phyloP scores from a whole-genome alignment of 2,113 vertebrate genomes.

The Pan paniscus region DNA sequence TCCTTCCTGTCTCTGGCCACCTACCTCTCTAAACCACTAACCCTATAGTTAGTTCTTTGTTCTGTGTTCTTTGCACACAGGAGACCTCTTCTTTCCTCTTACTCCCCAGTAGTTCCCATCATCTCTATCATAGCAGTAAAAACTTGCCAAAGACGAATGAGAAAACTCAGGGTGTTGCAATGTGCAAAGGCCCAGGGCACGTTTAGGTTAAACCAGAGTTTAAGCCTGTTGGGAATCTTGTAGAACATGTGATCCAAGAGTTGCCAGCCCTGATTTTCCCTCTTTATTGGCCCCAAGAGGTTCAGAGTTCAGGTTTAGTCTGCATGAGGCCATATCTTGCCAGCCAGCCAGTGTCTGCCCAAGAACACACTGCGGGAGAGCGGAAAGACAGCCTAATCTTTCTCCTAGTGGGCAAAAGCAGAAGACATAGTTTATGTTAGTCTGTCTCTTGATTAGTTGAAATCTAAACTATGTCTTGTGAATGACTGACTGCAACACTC shows the following conservation, averaged over 20 bases:
- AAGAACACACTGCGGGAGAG: neutral
- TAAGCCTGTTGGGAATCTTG: neutral
- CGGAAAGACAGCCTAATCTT: neutral
- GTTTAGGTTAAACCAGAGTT: neutral
- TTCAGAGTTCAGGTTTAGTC: conserved; percentile 47
- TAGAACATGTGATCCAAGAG: neutral
- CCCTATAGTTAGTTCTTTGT: neutral
- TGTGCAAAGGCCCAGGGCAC: neutral
- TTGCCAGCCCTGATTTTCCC: neutral
- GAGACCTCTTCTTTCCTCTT: neutral
- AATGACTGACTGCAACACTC: neutral
- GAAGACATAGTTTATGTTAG: conserved; percentile 19
- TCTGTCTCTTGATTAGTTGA: conserved; percentile 31
- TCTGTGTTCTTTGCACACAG: neutral
- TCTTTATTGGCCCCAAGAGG: neutral
- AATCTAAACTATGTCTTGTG: conserved; percentile 42
- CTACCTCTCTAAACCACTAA: neutral
- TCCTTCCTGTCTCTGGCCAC: neutral
- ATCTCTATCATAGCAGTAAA: neutral
- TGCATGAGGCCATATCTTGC: neutral
- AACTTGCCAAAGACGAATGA: neutral
- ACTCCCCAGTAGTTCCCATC: neutral
- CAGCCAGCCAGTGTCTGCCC: neutral
- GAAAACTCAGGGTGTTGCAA: neutral
- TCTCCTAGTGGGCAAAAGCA: neutral